Evolutionary conservation across 2,888 invertebrate genomes (phyloP).

Genomic region (Allygus modestus): DNA sequence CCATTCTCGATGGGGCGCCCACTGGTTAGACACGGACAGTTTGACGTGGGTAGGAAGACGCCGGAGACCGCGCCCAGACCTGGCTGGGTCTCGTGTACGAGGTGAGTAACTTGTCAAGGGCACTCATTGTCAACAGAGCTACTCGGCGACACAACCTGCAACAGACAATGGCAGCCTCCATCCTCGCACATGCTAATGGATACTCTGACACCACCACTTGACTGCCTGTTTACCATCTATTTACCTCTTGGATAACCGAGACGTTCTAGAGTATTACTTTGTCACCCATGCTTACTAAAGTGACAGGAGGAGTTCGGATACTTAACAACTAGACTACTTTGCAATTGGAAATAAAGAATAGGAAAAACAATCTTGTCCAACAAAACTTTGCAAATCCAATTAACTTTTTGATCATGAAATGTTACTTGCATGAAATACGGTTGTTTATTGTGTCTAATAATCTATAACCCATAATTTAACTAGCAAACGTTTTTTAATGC

Average conservation of each 20-base stretch:
- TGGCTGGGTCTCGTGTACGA: not conserved
- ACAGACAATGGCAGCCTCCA: not conserved
- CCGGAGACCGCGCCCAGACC: not conserved
- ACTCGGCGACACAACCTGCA: not conserved
- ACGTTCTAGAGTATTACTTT: not conserved
- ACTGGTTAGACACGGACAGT: not conserved
- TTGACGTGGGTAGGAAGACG: constrained; percentile 33
- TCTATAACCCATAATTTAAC: no score
- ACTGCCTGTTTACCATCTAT: constrained; percentile 1
- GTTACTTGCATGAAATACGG: no score
- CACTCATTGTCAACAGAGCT: not conserved
- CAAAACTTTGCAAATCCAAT: no score
- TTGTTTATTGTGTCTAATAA: no score
- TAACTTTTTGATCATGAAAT: no score
- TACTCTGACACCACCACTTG: constrained; percentile 21
- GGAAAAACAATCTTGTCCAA: no score
- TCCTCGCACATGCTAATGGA: constrained; percentile 22
- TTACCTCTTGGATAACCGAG: not conserved
- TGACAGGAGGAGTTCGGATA: no score
- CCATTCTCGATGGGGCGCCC: not conserved
- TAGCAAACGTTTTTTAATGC: no score
- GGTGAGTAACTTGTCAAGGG: constrained; percentile 32
- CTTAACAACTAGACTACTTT: no score
- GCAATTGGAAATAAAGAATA: no score
- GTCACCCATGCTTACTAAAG: not conserved